phyloP scores from a whole-genome alignment of 2,888 invertebrate genomes.

The Sarcophaga variegata region DNA sequence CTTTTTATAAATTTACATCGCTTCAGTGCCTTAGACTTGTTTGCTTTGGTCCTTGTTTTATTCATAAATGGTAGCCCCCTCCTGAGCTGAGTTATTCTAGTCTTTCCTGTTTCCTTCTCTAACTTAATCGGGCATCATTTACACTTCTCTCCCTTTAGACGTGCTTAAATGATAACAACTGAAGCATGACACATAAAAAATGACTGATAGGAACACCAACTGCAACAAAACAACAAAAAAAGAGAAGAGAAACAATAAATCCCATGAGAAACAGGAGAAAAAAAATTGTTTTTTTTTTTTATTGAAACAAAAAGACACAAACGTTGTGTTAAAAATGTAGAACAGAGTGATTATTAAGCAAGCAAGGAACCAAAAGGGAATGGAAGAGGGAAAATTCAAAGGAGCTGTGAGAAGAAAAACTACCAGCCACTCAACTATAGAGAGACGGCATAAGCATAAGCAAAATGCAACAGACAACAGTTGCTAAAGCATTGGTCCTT shows the following conservation, averaged over 20 bases:
- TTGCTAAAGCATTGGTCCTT: too few relatives aligned
- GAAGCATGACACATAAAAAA: conserved; percentile 35
- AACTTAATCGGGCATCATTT: background rate
- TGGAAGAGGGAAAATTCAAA: background rate
- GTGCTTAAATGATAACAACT: conserved; percentile 22
- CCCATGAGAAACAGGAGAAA: too few relatives aligned
- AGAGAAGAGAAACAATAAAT: too few relatives aligned
- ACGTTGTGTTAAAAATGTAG: conserved; percentile 1
- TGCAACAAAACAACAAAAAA: conserved; percentile 7
- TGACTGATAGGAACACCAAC: conserved; percentile 7
- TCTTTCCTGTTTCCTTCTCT: background rate
- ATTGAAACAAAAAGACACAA: conserved; percentile 7
- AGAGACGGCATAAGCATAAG: background rate
- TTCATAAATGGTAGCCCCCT: too few relatives aligned
- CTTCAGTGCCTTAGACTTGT: too few relatives aligned
- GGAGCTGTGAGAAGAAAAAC: background rate
- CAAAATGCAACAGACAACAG: conserved; percentile 4
- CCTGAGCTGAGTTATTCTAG: too few relatives aligned
- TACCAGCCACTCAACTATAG: conserved; percentile 28
- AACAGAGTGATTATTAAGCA: background rate
- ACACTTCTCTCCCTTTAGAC: background rate
- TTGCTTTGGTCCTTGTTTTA: too few relatives aligned
- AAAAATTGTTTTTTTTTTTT: background rate
- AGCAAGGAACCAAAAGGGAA: background rate
- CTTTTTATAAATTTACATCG: too few relatives aligned